Percentiles rank a stretch among this genome's conserved stretches.
phyloP scores from a whole-genome alignment of 2,113 vertebrate genomes.

The Himantopus leucocephalus region DNA sequence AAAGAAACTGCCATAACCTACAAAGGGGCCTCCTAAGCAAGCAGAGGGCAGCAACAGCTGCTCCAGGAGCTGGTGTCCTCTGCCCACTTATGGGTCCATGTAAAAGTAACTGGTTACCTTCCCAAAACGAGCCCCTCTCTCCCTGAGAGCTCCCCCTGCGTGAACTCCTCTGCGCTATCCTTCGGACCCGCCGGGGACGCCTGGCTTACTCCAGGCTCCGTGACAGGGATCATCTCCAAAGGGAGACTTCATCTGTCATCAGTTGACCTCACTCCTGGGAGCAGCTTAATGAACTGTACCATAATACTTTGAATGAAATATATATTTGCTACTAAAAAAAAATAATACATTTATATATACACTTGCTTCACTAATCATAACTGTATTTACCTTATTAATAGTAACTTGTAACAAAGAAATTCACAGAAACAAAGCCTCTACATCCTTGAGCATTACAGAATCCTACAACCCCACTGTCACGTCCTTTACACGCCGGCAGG shows the following conservation, averaged over 20 bases:
- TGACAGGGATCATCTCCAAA: fast-evolving
- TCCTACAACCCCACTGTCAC: fast-evolving
- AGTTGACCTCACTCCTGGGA: fast-evolving
- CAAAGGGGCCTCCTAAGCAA: background rate
- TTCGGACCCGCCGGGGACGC: fast-evolving
- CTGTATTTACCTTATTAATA: background rate
- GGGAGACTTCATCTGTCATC: fast-evolving
- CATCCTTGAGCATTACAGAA: too few species aligned
- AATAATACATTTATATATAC: too few species aligned
- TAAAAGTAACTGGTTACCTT: background rate
- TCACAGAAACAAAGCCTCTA: background rate
- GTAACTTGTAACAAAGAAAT: background rate
- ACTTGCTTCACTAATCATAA: background rate
- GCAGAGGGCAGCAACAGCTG: background rate
- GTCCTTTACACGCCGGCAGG: fast-evolving
- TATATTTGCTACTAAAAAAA: background rate
- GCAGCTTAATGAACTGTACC: background rate
- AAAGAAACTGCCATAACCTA: background rate
- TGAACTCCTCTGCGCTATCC: background rate
- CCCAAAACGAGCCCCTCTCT: background rate
- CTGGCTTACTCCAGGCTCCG: background rate
- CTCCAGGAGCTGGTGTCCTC: background rate
- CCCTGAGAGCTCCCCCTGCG: background rate
- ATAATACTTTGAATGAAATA: fast-evolving
- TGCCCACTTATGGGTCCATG: fast-evolving